phyloP scores from a whole-genome alignment of 1,140 invertebrate genomes.

The Musca domestica region DNA sequence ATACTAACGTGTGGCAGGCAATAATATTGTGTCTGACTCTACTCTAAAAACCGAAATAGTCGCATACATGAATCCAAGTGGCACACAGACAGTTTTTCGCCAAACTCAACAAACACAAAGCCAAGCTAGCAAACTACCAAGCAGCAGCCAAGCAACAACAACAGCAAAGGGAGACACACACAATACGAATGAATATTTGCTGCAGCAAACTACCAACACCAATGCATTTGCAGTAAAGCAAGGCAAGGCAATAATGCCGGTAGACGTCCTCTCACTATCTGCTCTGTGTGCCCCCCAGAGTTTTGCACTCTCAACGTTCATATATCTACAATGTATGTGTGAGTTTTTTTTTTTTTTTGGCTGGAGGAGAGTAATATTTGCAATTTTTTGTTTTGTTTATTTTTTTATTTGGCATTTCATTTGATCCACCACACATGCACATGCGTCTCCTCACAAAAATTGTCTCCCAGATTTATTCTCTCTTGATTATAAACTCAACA shows the following conservation, averaged over 20 bases:
- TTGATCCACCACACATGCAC: constrained; percentile 15
- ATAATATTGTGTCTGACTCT: constrained; percentile 22
- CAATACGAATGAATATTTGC: background rate
- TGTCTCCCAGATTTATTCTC: too few relatives aligned
- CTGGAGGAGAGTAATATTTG: too few relatives aligned
- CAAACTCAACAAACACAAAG: background rate
- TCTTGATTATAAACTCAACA: too few relatives aligned
- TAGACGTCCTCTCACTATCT: background rate
- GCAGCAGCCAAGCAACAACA: background rate
- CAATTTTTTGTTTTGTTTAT: constrained; percentile 3
- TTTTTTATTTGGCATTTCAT: too few relatives aligned
- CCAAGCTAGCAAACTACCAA: background rate
- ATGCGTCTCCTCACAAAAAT: constrained; percentile 2
- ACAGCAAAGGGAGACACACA: too few relatives aligned
- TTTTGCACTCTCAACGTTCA: too few relatives aligned
- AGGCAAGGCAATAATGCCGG: constrained; percentile 2
- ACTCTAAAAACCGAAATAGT: constrained; percentile 15
- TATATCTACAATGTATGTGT: too few relatives aligned
- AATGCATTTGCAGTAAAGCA: background rate
- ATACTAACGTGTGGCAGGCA: constrained; percentile 47
- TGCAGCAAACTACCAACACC: background rate
- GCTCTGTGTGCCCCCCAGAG: too few relatives aligned
- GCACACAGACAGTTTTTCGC: too few relatives aligned
- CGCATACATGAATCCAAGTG: constrained; percentile 1
- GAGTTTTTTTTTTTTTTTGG: too few relatives aligned